Evolutionary conservation across 2,797 vertebrate species (phyloP).

Genomic region (Pseudochaenichthys georgianus): DNA sequence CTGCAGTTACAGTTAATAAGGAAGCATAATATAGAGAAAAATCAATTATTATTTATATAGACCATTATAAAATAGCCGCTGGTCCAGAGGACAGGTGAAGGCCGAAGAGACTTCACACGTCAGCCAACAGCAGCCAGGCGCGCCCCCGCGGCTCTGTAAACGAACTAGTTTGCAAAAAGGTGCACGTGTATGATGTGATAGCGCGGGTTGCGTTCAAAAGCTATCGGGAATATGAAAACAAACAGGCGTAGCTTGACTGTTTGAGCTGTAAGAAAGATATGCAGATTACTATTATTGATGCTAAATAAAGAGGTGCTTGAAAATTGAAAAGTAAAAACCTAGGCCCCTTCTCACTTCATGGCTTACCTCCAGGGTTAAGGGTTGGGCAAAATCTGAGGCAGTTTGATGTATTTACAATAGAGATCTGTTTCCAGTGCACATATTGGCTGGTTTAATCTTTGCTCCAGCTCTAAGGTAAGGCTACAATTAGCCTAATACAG

Average conservation of each 20-base stretch:
- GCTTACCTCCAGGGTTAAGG: background rate
- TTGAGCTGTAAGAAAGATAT: background rate
- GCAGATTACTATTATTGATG: background rate
- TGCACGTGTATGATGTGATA: constrained; percentile 14
- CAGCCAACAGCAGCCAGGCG: constrained; percentile 46
- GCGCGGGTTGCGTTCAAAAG: constrained; percentile 31
- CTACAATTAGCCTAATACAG: no score
- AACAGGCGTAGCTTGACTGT: background rate
- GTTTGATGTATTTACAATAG: background rate
- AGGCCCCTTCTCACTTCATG: background rate
- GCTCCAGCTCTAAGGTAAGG: background rate
- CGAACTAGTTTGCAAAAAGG: constrained; percentile 33
- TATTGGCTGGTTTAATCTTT: background rate
- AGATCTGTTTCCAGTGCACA: background rate
- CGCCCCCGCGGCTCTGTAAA: constrained; percentile 40
- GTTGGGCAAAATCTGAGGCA: background rate
- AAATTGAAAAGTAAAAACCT: background rate
- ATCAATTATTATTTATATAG: no score
- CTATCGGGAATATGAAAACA: background rate
- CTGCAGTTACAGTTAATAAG: background rate
- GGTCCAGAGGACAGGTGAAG: background rate
- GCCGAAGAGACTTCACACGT: constrained; percentile 32
- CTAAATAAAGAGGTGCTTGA: background rate
- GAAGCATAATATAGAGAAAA: background rate
- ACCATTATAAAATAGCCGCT: no score